These are phyloP conservation scores for Columba guinea DNA, from an alignment of 2,797 vertebrate species.

Conservation along the genomic window DNA sequence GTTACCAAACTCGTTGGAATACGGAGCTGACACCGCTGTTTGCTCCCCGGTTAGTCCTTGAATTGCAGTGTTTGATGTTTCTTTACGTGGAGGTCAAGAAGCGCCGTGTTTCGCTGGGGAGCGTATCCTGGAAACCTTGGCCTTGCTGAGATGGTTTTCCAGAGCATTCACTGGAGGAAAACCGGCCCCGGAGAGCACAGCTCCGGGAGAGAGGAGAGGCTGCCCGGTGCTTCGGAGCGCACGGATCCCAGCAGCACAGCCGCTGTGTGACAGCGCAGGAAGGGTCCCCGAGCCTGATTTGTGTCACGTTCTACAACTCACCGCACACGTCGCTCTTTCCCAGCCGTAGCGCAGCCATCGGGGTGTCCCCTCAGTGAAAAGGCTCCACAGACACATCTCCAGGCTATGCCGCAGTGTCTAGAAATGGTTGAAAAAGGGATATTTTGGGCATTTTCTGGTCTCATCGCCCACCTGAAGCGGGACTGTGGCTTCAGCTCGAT, in stretches of 20 bases:
- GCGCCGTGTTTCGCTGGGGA: neutral
- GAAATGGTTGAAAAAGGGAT: neutral
- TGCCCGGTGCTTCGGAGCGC: neutral
- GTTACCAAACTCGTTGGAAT: neutral
- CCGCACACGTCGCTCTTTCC: neutral
- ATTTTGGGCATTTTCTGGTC: neutral
- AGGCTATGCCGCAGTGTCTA: neutral
- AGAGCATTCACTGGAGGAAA: neutral
- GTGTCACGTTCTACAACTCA: neutral
- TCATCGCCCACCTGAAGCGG: neutral
- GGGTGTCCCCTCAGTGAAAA: neutral
- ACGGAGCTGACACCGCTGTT: fast-evolving
- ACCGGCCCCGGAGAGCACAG: neutral
- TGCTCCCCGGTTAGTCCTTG: neutral
- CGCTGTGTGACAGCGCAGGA: neutral
- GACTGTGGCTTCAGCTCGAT: neutral
- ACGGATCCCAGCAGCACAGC: fast-evolving
- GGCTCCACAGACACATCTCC: neutral
- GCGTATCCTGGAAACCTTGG: neutral
- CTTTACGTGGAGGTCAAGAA: fast-evolving
- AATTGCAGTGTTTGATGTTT: too few relatives aligned
- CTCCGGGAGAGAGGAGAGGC: neutral
- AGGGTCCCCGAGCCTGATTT: neutral
- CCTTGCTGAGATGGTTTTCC: neutral
- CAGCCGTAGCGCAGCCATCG: fast-evolving